A percentile compares a stretch with the other conserved stretches of the same genome.
phyloP scores from a whole-genome alignment of 92 coral and sea anemone genomes.

The Epizoanthus ramosus region DNA sequence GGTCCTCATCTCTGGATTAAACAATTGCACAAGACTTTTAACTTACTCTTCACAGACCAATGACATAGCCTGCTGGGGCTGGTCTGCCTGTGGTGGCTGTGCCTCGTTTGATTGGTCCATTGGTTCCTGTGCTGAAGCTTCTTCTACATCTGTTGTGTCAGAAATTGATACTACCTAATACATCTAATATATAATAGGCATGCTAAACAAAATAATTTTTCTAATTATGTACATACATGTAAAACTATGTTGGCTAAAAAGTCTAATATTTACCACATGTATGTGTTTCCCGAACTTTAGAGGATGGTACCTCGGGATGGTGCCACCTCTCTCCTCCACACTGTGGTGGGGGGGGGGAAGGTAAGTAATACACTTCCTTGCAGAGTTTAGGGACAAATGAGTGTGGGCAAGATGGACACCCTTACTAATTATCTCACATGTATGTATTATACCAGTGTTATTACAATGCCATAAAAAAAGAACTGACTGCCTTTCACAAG shows the following conservation, averaged over 20 bases:
- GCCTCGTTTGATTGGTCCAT: background rate
- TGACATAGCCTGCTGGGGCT: slow-evolving; percentile 82
- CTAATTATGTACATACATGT: background rate
- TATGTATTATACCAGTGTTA: too few relatives aligned
- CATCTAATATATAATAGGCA: background rate
- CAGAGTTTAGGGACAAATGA: too few relatives aligned
- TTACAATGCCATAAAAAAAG: too few relatives aligned
- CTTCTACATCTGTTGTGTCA: slow-evolving; percentile 23
- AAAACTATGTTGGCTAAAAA: too few relatives aligned
- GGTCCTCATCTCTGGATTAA: too few relatives aligned
- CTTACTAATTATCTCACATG: too few relatives aligned
- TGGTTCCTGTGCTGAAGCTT: slow-evolving; percentile 36
- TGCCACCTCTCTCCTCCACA: too few relatives aligned
- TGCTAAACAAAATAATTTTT: background rate
- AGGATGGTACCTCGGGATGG: background rate
- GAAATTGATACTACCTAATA: background rate
- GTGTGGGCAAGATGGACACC: too few relatives aligned
- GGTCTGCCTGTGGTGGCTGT: slow-evolving; percentile 2
- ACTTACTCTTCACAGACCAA: slow-evolving; percentile 97
- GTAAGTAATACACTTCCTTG: too few relatives aligned
- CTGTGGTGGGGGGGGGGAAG: too few relatives aligned
- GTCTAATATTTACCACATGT: too few relatives aligned
- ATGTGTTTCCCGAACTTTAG: background rate
- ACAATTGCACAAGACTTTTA: background rate
- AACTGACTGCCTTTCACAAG: too few relatives aligned